Evolutionary conservation across 2,113 vertebrate genomes (phyloP).

Genomic region (Addax nasomaculatus): DNA sequence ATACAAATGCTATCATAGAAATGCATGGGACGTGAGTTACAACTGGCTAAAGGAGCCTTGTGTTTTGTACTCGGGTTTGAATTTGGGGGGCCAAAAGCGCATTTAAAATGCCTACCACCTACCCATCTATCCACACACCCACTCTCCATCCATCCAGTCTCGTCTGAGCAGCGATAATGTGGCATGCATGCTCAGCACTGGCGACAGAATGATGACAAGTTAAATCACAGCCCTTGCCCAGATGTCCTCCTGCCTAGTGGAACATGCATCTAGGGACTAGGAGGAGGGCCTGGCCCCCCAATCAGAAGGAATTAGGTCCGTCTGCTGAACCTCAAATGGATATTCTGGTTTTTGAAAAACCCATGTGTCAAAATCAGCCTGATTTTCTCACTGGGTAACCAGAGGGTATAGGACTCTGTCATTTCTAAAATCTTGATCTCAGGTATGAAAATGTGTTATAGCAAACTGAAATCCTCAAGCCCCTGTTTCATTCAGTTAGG

Average conservation of each 20-base stretch:
- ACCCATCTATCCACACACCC: neutral
- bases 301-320: neutral
- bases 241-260: too few species aligned
- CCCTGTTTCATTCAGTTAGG: neutral
- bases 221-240: neutral
- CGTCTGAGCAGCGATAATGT: neutral
- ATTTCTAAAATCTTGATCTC: neutral
- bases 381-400: neutral
- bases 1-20: neutral
- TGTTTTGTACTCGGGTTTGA: neutral
- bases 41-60: neutral
- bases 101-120: neutral
- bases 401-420: neutral
- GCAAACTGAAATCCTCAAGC: neutral
- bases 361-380: neutral
- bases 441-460: neutral
- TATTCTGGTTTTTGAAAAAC: neutral
- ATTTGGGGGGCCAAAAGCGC: neutral
- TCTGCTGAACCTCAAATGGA: neutral
- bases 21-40: neutral
- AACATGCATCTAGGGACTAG: neutral
- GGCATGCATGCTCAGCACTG: neutral
- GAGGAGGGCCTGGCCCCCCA: neutral
- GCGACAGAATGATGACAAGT: neutral
- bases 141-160: neutral